Evolutionary conservation across 2,888 invertebrate species (phyloP), one percentile per base, ranked within the genome.

Genomic region (Andrena bicolor): DNA sequence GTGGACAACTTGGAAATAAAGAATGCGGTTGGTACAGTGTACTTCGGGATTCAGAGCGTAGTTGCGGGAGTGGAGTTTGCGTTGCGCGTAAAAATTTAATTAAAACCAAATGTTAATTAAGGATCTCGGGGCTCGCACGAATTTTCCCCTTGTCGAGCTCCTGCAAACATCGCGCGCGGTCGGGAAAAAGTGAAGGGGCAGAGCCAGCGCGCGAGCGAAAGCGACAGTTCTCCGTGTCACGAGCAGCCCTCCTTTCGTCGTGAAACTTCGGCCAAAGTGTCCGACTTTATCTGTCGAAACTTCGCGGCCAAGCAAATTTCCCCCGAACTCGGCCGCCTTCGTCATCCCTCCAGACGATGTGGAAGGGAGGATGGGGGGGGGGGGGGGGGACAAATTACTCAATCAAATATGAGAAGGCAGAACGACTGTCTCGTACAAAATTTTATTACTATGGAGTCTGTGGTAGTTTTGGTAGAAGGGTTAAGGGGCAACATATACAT

Each of bases 281-380:
- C 75, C 35, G 35, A 75, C 70, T 70, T 70, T 49, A 61, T 75
- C 49, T 13, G 49, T 70, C 28, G 75, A 51, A 60, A 70, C 60
- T 70, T 70, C 30, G 23, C 16, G 49, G 23, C 6, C 1, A 4
- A 30, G 13, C 3, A 30, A 60, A 70, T 69, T 60, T 61, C 32
- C n/a, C n/a, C 13, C 10, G 30, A 70, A 75, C 60, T 70, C 60
- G 60, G 74, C 49, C 58, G 49, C n/a, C 49, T 48, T 56, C 74
- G 7, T 70, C 74, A 32, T 75, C 2, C 30, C 13, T 8, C 32
- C 30, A 10, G 41, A n/a, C 10, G 28, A 20, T 10, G 58, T 23
- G 5, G 32, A 32, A 32, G 10, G 23, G 13, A 13, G 8, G 30
- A 2, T 8, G 13, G 8, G 8, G 13, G 23, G 23, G 8, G 8